Percentiles rank a stretch among this genome's conserved stretches.
phyloP scores from a whole-genome alignment of 2,113 vertebrate genomes.

The Gymnarchus niloticus region DNA sequence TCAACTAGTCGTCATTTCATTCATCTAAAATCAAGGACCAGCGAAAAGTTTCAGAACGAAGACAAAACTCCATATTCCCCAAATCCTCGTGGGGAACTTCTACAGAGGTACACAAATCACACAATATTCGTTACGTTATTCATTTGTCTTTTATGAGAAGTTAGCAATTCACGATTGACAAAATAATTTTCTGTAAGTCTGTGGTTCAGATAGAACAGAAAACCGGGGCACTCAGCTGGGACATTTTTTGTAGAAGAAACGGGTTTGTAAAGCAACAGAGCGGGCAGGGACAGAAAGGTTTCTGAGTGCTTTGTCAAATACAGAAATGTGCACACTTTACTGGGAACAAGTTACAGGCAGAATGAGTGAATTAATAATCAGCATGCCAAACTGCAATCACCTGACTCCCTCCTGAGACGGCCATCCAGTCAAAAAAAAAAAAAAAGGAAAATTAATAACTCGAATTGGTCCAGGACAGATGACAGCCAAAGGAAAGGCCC shows the following conservation, averaged over 20 bases:
- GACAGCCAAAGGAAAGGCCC: not conserved
- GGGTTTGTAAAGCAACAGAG: not conserved
- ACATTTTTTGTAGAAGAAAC: not conserved
- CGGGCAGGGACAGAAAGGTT: not conserved
- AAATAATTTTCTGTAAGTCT: not conserved
- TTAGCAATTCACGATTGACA: not conserved
- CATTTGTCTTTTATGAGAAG: not conserved
- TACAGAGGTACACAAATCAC: not conserved
- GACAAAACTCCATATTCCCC: not conserved
- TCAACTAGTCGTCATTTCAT: too few relatives aligned
- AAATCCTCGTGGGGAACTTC: not conserved
- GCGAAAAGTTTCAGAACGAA: not conserved
- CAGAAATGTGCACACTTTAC: not conserved
- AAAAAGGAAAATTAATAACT: not conserved
- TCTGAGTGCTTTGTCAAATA: not conserved
- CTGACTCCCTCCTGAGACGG: not conserved
- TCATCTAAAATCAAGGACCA: not conserved
- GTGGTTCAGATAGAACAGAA: not conserved
- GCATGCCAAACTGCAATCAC: not conserved
- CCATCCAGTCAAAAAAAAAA: not conserved
- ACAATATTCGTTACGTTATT: not conserved
- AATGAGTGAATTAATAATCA: not conserved
- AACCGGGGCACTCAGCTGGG: not conserved
- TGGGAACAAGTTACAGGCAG: not conserved
- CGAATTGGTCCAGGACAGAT: not conserved